Evolutionary conservation across 2,113 vertebrate species (phyloP).

Genomic region (Oostethus manadensis): DNA sequence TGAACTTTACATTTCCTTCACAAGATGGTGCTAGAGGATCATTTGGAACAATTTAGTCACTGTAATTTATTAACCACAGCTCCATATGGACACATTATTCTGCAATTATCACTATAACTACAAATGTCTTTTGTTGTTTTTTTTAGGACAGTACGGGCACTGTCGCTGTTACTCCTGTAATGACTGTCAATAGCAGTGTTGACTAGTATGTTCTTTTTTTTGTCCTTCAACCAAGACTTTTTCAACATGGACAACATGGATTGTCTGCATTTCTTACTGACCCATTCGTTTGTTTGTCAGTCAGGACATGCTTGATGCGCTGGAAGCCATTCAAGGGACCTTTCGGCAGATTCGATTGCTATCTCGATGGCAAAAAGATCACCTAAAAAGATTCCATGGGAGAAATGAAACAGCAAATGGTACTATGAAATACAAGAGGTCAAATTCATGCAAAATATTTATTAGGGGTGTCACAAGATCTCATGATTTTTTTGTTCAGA

Average conservation of each 20-base stretch:
- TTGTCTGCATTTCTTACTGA: constrained; percentile 3
- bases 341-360: constrained; percentile 85
- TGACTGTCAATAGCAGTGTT: constrained; percentile 38
- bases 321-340: constrained; percentile 88
- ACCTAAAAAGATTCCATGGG: constrained; percentile 84
- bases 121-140: constrained; percentile 22
- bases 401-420: constrained; percentile 79
- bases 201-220: constrained; percentile 62
- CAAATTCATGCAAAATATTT: no score
- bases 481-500: no score
- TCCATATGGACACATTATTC: constrained; percentile 15
- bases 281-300: constrained; percentile 68
- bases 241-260: neutral
- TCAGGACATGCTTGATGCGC: constrained; percentile 78
- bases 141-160: constrained; percentile 54
- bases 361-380: constrained; percentile 86
- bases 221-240: neutral
- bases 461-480: no score
- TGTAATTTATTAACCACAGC: constrained; percentile 3
- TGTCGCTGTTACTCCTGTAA: constrained; percentile 35
- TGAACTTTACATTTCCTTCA: constrained; percentile 46
- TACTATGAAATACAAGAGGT: constrained; percentile 59
- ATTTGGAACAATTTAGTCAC: constrained; percentile 6
- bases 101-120: constrained; percentile 16
- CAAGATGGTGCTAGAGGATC: constrained; percentile 76